These are phyloP conservation scores for Drosophila tristis DNA, from an alignment of 1,140 invertebrate species.

Conservation along the genomic window DNA sequence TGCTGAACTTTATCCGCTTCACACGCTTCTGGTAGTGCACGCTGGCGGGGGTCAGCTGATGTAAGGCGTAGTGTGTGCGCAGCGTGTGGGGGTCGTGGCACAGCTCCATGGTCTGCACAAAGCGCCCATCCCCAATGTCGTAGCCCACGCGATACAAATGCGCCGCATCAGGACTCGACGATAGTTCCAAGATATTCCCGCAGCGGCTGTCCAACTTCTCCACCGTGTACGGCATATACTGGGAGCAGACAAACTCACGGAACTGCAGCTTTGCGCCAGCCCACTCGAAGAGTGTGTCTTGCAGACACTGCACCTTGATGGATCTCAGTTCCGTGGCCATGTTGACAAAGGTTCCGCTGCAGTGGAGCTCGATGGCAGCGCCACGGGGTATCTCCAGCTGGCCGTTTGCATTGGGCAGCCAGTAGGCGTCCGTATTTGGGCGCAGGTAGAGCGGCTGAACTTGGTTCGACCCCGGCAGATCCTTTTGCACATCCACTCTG, in stretches of 20 bases:
- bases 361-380: slow-evolving; percentile 63
- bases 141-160: slow-evolving; percentile 72
- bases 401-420: slow-evolving; percentile 62
- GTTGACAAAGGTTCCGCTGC: slow-evolving; percentile 50
- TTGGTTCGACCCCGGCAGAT: slow-evolving; percentile 46
- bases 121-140: slow-evolving; percentile 50
- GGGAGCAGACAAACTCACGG: slow-evolving; percentile 54
- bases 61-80: slow-evolving; percentile 59
- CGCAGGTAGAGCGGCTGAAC: slow-evolving; percentile 68
- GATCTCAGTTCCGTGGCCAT: slow-evolving; percentile 14
- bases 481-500: slow-evolving; percentile 59
- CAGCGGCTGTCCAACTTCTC: slow-evolving; percentile 48
- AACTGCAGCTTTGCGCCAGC: slow-evolving; percentile 47
- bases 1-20: slow-evolving; percentile 62
- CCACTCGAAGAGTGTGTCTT: slow-evolving; percentile 60
- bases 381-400: slow-evolving; percentile 57
- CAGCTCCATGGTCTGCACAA: slow-evolving; percentile 67
- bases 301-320: slow-evolving; percentile 54
- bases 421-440: slow-evolving; percentile 54
- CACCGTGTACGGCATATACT: slow-evolving; percentile 45
- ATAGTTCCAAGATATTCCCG: slow-evolving; percentile 4
- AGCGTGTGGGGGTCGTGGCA: slow-evolving; percentile 60
- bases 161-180: slow-evolving; percentile 1
- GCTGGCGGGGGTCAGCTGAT: slow-evolving; percentile 58
- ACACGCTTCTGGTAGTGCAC: slow-evolving; percentile 63